Evolutionary conservation across 2,113 vertebrate species (phyloP).

Genomic region (Lonchura striata): DNA sequence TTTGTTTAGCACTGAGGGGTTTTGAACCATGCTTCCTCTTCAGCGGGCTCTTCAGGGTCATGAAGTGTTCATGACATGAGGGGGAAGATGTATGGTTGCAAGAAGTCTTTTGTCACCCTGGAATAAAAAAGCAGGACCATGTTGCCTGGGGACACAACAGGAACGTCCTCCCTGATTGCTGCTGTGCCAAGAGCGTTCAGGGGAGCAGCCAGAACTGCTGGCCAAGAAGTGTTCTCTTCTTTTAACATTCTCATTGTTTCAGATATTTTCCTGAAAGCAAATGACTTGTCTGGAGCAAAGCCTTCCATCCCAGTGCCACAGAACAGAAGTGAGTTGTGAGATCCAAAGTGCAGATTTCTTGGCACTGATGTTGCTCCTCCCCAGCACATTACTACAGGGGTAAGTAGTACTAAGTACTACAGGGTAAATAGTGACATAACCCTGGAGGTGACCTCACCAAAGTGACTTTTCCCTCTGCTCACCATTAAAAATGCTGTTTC

Average conservation of each 20-base stretch:
- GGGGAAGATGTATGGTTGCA: background rate
- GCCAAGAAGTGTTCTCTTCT: background rate
- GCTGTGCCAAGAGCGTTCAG: accelerated
- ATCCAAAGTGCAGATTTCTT: background rate
- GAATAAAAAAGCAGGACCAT: background rate
- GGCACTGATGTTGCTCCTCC: background rate
- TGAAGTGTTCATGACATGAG: background rate
- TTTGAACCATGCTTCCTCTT: background rate
- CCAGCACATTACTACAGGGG: too few relatives aligned
- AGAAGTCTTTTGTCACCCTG: background rate
- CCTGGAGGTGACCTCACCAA: background rate
- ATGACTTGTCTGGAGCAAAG: background rate
- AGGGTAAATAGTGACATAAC: background rate
- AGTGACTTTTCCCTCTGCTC: background rate
- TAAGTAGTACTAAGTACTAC: too few relatives aligned
- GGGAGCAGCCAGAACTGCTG: background rate
- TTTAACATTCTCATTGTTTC: background rate
- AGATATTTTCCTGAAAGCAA: background rate
- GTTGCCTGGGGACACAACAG: background rate
- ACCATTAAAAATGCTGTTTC: background rate
- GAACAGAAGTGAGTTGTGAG: background rate
- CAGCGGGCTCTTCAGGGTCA: background rate
- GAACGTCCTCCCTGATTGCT: background rate
- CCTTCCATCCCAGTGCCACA: background rate
- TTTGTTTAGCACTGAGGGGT: background rate